Evolutionary conservation across 2,888 invertebrate genomes (phyloP), one percentile per base, ranked within the genome.

Genomic region (Apotomis turbidana): DNA sequence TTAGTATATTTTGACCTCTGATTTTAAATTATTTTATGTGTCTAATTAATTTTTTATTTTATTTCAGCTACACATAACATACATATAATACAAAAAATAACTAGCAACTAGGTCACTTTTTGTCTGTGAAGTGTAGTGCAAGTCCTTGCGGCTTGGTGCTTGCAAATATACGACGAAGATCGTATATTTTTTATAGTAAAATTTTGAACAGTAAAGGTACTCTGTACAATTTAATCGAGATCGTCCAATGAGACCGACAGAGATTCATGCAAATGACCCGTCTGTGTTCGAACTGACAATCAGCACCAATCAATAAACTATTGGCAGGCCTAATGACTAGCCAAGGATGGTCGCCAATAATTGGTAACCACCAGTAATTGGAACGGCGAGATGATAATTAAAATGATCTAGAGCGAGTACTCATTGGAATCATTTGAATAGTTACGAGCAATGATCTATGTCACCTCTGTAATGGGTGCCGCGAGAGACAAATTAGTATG

Each of bases 271-370:
- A 90, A 91, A 90, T 84, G 90, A 88, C 88, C 90, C 83, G 83
- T 81, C 77, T 83, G 83, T 83, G 81, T 83, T 84, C 81, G 80
- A 79, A 81, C 83, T 78, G 82, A 83, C 93, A 93, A 93, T 93
- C 92, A 91, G 89, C 90, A 91, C 92, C 93, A 93, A 93, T 93
- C 93, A 93, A 93, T 93, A 91, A 90, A 87, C 88, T 92, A 93
- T 93, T 90, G 92, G 89, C 89, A 87, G 84, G 84, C 83, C 82
- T 93, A 93, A 93, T 93, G 90, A 90, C 88, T 88, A 87, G 85
- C 86, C 92, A 93, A 93, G 93, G 93, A 90, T 90, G 84, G 86
- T 84, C 83, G 84, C 80, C 78, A 83, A 58, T 72, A 68, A 68
- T 74, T 67, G 71, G 62, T 67, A 15, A 64, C 55, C 49, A 72